Percentiles rank a stretch among this genome's conserved stretches.
phyloP scores from a whole-genome alignment of 1,140 invertebrate species.

The Alviniconcha marisindica region DNA sequence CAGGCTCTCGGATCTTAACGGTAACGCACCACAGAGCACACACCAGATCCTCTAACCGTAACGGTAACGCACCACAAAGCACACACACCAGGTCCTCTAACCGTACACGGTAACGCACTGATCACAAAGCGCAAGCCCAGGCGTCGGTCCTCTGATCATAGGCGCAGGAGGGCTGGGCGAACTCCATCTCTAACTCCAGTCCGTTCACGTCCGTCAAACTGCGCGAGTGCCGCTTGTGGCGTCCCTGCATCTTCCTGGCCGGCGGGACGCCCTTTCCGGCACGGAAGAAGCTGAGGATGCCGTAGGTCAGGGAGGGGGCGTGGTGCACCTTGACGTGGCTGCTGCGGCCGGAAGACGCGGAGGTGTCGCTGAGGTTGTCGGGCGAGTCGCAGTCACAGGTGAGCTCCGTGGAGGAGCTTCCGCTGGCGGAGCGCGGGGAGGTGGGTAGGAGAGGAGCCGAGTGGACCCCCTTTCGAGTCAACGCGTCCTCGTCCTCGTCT shows the following conservation, averaged over 20 bases:
- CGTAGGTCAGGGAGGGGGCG: conserved; percentile 36
- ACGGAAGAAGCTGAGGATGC: conserved; percentile 21
- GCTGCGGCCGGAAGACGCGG: background rate
- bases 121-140: background rate
- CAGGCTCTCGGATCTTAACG: no score
- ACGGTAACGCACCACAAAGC: no score
- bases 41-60: no score
- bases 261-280: background rate
- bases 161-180: background rate
- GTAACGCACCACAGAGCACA: no score
- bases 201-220: conserved; percentile 34
- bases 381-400: conserved; percentile 37
- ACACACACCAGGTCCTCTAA: no score
- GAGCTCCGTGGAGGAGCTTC: conserved; percentile 30
- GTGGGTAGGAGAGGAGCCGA: conserved; percentile 16
- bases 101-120: no score
- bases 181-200: background rate
- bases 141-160: background rate
- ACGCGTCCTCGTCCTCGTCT: background rate
- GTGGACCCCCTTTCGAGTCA: background rate
- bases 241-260: conserved; percentile 1
- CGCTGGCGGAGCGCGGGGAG: background rate
- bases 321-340: conserved; percentile 16
- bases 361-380: conserved; percentile 32
- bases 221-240: conserved; percentile 11